Percentiles rank a stretch among this genome's conserved stretches.
These are phyloP conservation scores for Lasioglossum leucozonium DNA, from an alignment of 2,888 invertebrate species.

Conservation along the genomic window DNA sequence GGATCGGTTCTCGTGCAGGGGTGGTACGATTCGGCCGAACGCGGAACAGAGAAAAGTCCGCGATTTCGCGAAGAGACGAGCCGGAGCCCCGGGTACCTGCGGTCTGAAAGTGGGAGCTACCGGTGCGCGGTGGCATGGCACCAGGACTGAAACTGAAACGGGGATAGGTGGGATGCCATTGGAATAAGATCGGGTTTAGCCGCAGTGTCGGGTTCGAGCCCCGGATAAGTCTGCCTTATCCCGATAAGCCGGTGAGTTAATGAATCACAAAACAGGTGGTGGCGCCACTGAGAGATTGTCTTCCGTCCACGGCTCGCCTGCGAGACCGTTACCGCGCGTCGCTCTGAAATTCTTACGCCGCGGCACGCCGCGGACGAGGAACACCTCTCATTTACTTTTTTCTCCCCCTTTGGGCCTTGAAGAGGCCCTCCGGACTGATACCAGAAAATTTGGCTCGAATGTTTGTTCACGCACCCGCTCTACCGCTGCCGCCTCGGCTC, in stretches of 20 bases:
- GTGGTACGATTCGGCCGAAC: not conserved
- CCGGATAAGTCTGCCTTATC: slow-evolving; percentile 84
- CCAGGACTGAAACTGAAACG: slow-evolving; percentile 74
- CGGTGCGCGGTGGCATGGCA: slow-evolving; percentile 6
- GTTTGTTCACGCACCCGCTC: slow-evolving; percentile 50
- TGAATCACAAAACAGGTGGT: slow-evolving; percentile 85
- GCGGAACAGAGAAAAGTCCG: slow-evolving; percentile 16
- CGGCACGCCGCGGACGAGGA: not conserved
- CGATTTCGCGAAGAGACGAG: slow-evolving; percentile 46
- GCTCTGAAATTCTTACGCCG: too few relatives aligned
- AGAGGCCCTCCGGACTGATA: slow-evolving; percentile 30
- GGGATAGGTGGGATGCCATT: slow-evolving; percentile 82
- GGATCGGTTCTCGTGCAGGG: not conserved
- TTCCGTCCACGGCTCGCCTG: slow-evolving; percentile 62
- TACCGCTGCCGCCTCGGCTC: slow-evolving; percentile 21
- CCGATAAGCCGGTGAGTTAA: slow-evolving; percentile 85
- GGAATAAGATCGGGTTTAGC: slow-evolving; percentile 84
- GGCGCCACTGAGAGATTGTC: slow-evolving; percentile 79
- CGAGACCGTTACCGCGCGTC: not conserved
- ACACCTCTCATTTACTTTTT: slow-evolving; percentile 1
- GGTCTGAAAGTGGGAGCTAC: slow-evolving; percentile 47
- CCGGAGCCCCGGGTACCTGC: slow-evolving; percentile 45
- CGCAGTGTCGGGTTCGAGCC: slow-evolving; percentile 84
- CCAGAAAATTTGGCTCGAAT: slow-evolving; percentile 28
- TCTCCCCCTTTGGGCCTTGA: not conserved